phyloP scores from a whole-genome alignment of 1,140 invertebrate species.

The Brachionus angularis region DNA sequence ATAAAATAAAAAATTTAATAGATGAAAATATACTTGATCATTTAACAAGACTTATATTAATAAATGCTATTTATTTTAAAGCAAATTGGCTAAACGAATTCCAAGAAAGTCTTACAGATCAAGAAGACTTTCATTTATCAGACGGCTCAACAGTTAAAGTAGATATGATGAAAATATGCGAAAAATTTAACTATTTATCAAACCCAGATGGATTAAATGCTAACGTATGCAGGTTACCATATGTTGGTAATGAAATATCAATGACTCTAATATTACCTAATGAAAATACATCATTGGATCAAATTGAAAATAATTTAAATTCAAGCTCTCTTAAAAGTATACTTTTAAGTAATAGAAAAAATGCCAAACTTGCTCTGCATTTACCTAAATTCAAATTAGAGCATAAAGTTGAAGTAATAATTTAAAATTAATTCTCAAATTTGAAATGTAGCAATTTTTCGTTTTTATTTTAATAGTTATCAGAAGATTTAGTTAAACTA shows the following conservation, averaged over 20 bases:
- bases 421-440: not conserved
- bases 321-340: slow-evolving; percentile 55
- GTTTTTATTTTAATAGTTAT: slow-evolving; percentile 24
- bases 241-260: slow-evolving; percentile 62
- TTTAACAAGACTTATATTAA: slow-evolving; percentile 65
- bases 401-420: slow-evolving; percentile 40
- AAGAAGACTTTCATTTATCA: slow-evolving; percentile 48
- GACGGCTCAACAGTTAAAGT: slow-evolving; percentile 35
- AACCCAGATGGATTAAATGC: slow-evolving; percentile 66
- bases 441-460: not conserved
- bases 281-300: slow-evolving; percentile 49
- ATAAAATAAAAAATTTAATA: slow-evolving; percentile 66
- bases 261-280: slow-evolving; percentile 73
- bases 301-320: slow-evolving; percentile 61
- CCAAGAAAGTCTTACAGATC: slow-evolving; percentile 60
- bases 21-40: slow-evolving; percentile 54
- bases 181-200: slow-evolving; percentile 65
- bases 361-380: slow-evolving; percentile 46
- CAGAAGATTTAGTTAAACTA: not conserved
- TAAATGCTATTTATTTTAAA: slow-evolving; percentile 73
- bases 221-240: slow-evolving; percentile 68
- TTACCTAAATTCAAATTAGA: slow-evolving; percentile 52
- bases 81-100: slow-evolving; percentile 71
- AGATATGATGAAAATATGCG: slow-evolving; percentile 63
- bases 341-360: slow-evolving; percentile 45